phyloP scores from a whole-genome alignment of 2,888 invertebrate species.

The Platycheirus rosarum region DNA sequence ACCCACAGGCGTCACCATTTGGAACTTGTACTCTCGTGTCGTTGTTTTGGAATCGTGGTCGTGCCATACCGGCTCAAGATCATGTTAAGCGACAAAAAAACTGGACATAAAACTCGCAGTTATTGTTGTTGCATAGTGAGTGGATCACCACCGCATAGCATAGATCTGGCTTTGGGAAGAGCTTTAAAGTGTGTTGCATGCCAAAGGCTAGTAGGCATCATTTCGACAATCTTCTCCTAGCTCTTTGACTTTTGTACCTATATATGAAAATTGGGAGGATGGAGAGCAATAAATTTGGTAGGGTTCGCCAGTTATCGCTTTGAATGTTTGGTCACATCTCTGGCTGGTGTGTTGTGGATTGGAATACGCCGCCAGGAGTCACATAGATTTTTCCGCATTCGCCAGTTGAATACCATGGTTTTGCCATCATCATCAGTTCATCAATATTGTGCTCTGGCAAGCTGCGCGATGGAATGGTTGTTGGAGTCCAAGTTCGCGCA shows the following conservation, averaged over 20 bases:
- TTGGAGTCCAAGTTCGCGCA: conserved; percentile 44
- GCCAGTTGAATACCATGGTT: background rate
- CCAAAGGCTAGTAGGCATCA: conserved; percentile 52
- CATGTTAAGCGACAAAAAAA: conserved; percentile 59
- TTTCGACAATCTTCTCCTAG: conserved; percentile 31
- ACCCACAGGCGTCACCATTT: conserved; percentile 73
- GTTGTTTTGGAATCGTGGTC: conserved; percentile 30
- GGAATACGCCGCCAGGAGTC: conserved; percentile 53
- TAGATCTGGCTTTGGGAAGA: background rate
- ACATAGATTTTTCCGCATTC: conserved; percentile 37
- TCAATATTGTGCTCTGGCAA: conserved; percentile 51
- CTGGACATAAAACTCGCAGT: conserved; percentile 46
- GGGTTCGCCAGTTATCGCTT: conserved; percentile 63
- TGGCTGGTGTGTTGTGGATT: conserved; percentile 36
- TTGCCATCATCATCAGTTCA: conserved; percentile 59
- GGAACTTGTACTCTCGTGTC: conserved; percentile 47
- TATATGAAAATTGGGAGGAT: conserved; percentile 47
- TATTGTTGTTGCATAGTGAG: conserved; percentile 17
- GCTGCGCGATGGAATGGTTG: conserved; percentile 21
- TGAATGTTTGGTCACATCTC: conserved; percentile 67
- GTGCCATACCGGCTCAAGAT: conserved; percentile 60
- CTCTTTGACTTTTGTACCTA: conserved; percentile 25
- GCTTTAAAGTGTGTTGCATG: conserved; percentile 42
- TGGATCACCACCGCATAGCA: conserved; percentile 18
- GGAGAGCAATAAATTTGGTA: conserved; percentile 56